Evolutionary conservation across 2,888 invertebrate genomes (phyloP), one percentile per base, ranked within the genome.

Genomic region (Drosophila barbarae): DNA sequence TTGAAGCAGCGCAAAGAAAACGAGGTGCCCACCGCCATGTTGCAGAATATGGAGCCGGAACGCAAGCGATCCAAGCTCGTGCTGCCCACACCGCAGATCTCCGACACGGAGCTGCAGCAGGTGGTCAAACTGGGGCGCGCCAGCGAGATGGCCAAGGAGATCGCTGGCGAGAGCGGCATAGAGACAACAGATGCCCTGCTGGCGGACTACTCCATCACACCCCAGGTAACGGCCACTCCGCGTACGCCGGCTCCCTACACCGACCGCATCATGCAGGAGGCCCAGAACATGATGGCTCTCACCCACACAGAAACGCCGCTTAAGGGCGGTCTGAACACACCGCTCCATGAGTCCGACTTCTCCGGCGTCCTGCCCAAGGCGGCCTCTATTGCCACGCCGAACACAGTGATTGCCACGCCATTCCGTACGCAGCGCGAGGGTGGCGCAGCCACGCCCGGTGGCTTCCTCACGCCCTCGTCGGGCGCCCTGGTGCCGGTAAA

Each of bases 201-300:
- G 8, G 95, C 96, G 15, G 98, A 98, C 90, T 99, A 98, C 90
- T 95, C 95, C 8, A 93, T 95, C 51, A 93, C 95, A 6, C 93
- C 93, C 2, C 91, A 92, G 72, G 92, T 93, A 52, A 90, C 93
- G 12, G 93, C 93, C 30, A 94, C 94, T 21, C 97, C 98, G 2
- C 92, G 98, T 63, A 98, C 98, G 0, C 97, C 98, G 3, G 94
- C 95, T 2, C 93, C 93, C 5, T 93, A 93, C 57, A 95, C 95
- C 12, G 97, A 98, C 90, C 92, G 93, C 75, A 93, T 95, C 71
- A 91, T 95, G 68, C 94, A 98, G 93, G 99, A 99, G 90, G 99
- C 99, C 0, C 98, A 99, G 90, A 99, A 99, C 88, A 95, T 99
- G 86, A 98, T 99, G 96, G 98, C 99, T 0, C 90, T 99, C 21